phyloP scores from a whole-genome alignment of 1,140 invertebrate genomes.

The Brachionus asplanchnoidis region DNA sequence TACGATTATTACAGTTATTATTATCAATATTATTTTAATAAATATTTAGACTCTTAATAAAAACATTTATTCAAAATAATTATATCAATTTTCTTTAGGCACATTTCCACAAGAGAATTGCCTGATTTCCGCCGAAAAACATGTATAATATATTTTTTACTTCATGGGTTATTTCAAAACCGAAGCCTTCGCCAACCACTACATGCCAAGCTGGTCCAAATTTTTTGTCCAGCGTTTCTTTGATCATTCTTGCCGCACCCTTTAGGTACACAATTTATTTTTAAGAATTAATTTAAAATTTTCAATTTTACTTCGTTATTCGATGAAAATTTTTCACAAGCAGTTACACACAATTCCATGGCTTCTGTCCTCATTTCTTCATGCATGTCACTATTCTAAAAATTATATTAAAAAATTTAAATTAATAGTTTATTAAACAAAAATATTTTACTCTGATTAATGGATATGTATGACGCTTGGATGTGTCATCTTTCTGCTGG shows the following conservation, averaged over 20 bases:
- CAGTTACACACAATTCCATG: conserved; percentile 80
- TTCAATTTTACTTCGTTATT: conserved; percentile 71
- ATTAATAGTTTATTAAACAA: not conserved
- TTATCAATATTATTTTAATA: conserved; percentile 25
- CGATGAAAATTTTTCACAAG: conserved; percentile 78
- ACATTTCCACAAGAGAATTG: conserved; percentile 84
- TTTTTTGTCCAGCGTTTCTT: conserved; percentile 87
- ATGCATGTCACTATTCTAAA: conserved; percentile 72
- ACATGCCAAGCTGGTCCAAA: conserved; percentile 87
- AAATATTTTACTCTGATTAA: conserved; percentile 43
- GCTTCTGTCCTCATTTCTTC: conserved; percentile 83
- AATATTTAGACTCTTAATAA: conserved; percentile 31
- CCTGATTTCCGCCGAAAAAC: conserved; percentile 83
- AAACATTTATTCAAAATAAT: conserved; percentile 1
- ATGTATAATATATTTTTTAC: conserved; percentile 80
- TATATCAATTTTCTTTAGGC: conserved; percentile 51
- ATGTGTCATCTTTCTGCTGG: conserved; percentile 43
- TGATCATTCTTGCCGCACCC: conserved; percentile 77
- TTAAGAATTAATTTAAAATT: conserved; percentile 42
- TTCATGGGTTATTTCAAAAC: conserved; percentile 86
- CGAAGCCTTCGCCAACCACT: conserved; percentile 84
- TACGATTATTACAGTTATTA: not conserved
- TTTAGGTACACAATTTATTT: conserved; percentile 46
- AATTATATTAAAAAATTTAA: not conserved
- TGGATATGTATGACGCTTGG: conserved; percentile 44